phyloP scores from a whole-genome alignment of 2,113 vertebrate genomes.

The human region DNA sequence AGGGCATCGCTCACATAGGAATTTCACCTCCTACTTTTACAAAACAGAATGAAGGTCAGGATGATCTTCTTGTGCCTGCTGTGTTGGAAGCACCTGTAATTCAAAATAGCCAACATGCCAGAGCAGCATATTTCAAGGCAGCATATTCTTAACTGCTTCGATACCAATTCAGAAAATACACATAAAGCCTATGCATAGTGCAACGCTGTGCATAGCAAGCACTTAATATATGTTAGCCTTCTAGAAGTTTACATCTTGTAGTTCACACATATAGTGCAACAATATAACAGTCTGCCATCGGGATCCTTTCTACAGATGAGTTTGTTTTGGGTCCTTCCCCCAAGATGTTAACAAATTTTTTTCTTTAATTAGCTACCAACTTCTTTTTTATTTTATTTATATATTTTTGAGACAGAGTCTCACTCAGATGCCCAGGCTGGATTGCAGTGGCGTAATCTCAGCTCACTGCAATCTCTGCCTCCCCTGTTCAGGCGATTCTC shows the following conservation, averaged over 20 bases:
- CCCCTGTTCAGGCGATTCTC: no score
- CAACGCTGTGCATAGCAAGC: no score
- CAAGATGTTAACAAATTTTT: neutral
- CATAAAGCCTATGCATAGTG: neutral
- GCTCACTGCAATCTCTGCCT: no score
- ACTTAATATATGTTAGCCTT: accelerated
- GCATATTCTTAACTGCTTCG: neutral
- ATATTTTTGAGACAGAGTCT: no score
- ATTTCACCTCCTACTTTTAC: neutral
- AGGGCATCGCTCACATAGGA: no score
- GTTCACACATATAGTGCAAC: neutral
- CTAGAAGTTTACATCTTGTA: neutral
- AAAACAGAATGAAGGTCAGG: neutral
- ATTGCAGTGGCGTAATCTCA: no score
- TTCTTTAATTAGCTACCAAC: neutral
- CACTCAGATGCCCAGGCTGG: no score
- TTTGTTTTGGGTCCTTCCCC: neutral
- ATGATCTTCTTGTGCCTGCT: neutral
- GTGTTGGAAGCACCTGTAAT: neutral
- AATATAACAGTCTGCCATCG: accelerated
- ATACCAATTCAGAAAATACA: neutral
- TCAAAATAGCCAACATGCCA: neutral
- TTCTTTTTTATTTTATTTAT: neutral
- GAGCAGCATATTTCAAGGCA: accelerated
- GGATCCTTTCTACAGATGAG: neutral